Conservation (phyloP, 2,888 invertebrate species). For the Nomada ferruginata region DNA sequence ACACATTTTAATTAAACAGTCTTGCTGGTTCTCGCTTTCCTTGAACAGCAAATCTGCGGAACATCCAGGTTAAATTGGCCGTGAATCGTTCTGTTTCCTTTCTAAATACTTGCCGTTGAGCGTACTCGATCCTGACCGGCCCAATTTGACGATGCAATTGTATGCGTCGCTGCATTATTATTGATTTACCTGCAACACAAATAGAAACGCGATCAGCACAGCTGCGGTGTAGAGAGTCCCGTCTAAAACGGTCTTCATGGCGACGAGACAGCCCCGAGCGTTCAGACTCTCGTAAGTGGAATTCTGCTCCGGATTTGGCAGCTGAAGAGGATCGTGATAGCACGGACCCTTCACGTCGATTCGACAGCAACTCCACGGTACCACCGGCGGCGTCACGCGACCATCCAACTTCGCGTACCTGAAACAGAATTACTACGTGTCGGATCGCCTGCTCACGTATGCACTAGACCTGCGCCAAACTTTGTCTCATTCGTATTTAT, state of each 20-base stretch:
- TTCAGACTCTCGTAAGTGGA: slow-evolving; percentile 69
- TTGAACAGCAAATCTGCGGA: too few species aligned
- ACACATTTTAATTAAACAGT: too few species aligned
- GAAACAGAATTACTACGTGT: slow-evolving; percentile 58
- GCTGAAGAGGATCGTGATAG: slow-evolving; percentile 88
- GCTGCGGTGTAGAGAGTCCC: slow-evolving; percentile 59
- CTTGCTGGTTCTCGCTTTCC: too few species aligned
- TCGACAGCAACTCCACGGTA: slow-evolving; percentile 88
- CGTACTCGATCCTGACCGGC: background rate
- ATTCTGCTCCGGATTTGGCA: slow-evolving; percentile 71
- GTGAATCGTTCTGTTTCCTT: too few species aligned
- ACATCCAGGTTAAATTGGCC: too few species aligned
- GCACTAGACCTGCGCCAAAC: background rate
- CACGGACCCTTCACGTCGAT: slow-evolving; percentile 86
- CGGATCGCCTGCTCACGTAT: slow-evolving; percentile 46
- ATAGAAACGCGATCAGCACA: slow-evolving; percentile 57
- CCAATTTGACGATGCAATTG: slow-evolving; percentile 2
- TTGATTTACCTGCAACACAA: slow-evolving; percentile 60
- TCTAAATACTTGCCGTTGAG: background rate
- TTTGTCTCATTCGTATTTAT: background rate
- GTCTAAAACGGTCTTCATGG: slow-evolving; percentile 60
- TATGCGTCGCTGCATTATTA: slow-evolving; percentile 31
- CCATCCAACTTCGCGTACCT: slow-evolving; percentile 85
- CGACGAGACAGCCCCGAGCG: slow-evolving; percentile 64
- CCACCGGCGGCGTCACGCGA: slow-evolving; percentile 85